Percentiles rank a stretch among this genome's conserved stretches.
phyloP scores from a whole-genome alignment of 2,888 invertebrate genomes.

The Athripsodes cinereus region DNA sequence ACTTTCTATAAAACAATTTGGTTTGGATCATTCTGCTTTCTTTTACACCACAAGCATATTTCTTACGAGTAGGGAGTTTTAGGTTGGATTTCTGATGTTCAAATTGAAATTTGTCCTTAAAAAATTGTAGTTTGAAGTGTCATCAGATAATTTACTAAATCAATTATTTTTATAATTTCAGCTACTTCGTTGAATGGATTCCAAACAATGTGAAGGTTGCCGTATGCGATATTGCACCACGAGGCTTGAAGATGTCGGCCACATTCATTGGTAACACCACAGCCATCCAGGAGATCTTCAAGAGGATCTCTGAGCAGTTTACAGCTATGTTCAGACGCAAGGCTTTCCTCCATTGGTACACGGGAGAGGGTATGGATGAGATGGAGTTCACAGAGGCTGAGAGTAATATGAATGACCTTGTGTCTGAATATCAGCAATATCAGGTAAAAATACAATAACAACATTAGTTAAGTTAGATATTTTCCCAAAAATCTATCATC shows the following conservation, averaged over 20 bases:
- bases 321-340: slow-evolving; percentile 81
- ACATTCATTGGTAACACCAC: slow-evolving; percentile 85
- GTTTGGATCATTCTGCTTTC: no score
- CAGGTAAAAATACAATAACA: slow-evolving; percentile 53
- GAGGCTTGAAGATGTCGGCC: slow-evolving; percentile 87
- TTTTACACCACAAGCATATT: no score
- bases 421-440: slow-evolving; percentile 78
- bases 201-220: slow-evolving; percentile 86
- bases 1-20: no score
- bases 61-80: no score
- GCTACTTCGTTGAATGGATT: slow-evolving; percentile 80
- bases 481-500: not conserved
- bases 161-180: slow-evolving; percentile 39
- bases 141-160: no score
- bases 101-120: no score
- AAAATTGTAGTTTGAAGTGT: no score
- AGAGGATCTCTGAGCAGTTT: slow-evolving; percentile 77
- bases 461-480: not conserved
- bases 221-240: slow-evolving; percentile 79
- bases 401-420: slow-evolving; percentile 79
- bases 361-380: slow-evolving; percentile 87
- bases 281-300: slow-evolving; percentile 82
- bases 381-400: slow-evolving; percentile 89
- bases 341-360: slow-evolving; percentile 86
- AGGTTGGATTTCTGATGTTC: no score